phyloP scores from a whole-genome alignment of 1,140 invertebrate genomes.

The Tachypleus tridentatus region DNA sequence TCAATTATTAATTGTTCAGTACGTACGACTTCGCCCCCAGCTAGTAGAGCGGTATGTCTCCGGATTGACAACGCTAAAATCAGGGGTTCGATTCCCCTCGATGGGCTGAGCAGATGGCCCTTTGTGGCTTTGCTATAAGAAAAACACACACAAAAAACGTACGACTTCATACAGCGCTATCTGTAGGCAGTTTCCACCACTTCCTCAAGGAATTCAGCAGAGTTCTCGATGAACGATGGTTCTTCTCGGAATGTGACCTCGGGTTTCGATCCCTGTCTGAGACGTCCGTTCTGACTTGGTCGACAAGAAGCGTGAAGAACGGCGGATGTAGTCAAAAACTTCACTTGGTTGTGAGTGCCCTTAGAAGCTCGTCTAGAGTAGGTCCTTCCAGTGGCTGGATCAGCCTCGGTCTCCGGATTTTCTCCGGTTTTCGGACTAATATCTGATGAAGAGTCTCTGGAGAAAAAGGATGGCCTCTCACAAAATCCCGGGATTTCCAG shows the following conservation, averaged over 20 bases:
- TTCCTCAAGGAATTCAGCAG: too few species aligned
- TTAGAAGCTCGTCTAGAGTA: slow-evolving; percentile 4
- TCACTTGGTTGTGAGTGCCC: slow-evolving; percentile 12
- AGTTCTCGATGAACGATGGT: background rate
- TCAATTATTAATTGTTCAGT: too few species aligned
- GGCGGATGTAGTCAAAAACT: slow-evolving; percentile 17
- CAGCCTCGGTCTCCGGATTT: slow-evolving; percentile 7
- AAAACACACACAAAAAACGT: too few species aligned
- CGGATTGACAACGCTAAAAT: too few species aligned
- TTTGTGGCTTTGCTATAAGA: too few species aligned
- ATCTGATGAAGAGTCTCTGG: slow-evolving; percentile 17
- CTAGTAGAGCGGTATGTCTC: too few species aligned
- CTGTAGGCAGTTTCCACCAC: too few species aligned
- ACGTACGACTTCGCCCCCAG: too few species aligned
- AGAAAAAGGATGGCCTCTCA: slow-evolving; percentile 16
- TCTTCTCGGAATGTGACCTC: slow-evolving; percentile 17
- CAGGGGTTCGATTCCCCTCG: too few species aligned
- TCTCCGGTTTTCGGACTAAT: slow-evolving; percentile 13
- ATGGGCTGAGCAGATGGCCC: too few species aligned
- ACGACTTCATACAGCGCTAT: too few species aligned
- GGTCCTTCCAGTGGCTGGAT: slow-evolving; percentile 3
- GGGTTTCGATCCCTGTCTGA: slow-evolving; percentile 7
- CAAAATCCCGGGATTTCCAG: slow-evolving; percentile 11
- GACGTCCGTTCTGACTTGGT: slow-evolving; percentile 13
- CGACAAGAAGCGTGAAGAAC: slow-evolving; percentile 12